Evolutionary conservation across 30 jellyfish, hydroid and myxozoan genomes (phyloP).

Genomic region (Sanderia malayensis): DNA sequence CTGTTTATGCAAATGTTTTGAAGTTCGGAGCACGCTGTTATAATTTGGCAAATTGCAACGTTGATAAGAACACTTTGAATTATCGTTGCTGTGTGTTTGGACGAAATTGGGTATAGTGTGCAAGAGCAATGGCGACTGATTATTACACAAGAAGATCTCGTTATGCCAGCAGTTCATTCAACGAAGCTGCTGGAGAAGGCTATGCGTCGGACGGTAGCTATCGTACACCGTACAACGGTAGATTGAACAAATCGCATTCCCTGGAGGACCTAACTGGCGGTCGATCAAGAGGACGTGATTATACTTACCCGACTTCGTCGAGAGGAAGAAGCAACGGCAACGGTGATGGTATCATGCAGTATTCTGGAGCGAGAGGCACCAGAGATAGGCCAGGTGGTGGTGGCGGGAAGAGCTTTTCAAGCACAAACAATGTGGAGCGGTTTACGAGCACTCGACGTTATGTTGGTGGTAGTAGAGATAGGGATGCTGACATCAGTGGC

Average conservation of each 20-base stretch:
- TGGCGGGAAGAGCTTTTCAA: neutral
- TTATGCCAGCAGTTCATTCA: constrained; percentile 30
- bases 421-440: too few relatives aligned
- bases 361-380: constrained; percentile 31
- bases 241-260: constrained; percentile 51
- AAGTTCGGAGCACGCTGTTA: neutral
- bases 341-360: too few relatives aligned
- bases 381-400: constrained; percentile 40
- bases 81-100: too few relatives aligned
- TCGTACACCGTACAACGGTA: constrained; percentile 10
- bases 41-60: neutral
- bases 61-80: too few relatives aligned
- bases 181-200: constrained; percentile 58
- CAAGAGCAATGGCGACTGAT: constrained; percentile 26
- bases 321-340: too few relatives aligned
- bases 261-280: constrained; percentile 32
- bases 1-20: neutral
- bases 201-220: constrained; percentile 54
- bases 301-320: too few relatives aligned
- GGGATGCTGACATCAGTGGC: too few relatives aligned
- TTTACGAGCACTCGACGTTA: too few relatives aligned
- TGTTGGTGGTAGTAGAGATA: too few relatives aligned
- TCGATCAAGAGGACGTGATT: neutral
- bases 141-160: constrained; percentile 61
- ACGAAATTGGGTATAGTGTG: too few relatives aligned